Evolutionary conservation across 2,888 invertebrate species (phyloP), one percentile per base, ranked within the genome.

Genomic region (Dicyrtomina minuta): DNA sequence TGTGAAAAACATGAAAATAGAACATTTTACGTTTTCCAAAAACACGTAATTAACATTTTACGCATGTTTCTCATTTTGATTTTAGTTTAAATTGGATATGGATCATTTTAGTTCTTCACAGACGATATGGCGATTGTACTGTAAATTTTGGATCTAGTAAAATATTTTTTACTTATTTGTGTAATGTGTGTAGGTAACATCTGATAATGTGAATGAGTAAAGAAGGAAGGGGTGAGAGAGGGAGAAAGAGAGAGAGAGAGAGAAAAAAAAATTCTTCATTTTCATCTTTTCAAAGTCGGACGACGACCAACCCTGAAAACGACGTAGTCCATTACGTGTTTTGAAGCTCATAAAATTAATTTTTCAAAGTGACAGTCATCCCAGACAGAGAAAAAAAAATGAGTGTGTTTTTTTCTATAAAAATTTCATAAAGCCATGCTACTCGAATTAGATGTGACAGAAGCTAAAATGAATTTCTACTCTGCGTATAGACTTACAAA

Each of bases 261-360:
- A n/a, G n/a, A 49, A 12, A 49, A 12, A 49, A 12, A 49, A 49
- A 10, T 41, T 59, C 8, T 22, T 59, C 43, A 44, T 60, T 60
- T 43, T 44, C 41, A 10, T 43, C 22, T 43, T 22, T 59, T 22
- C 51, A 24, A 26, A 26, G 13, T 13, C 24, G n/a, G 26, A 26
- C 13, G 26, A 55, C 24, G 24, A 51, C 33, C 39, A 51, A 39
- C 53, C 64, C 46, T 64, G 64, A 53, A 55, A 65, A 71, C 70
- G 75, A 72, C 73, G 71, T 53, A 68, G 65, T 72, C 72, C 73
- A 75, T 75, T 75, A 75, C 70, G 69, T 72, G 72, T 73, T 75
- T 73, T 66, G 66, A 65, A 70, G 70, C 68, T 73, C 73, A 75
- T 75, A 73, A 75, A 73, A 75, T 75, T 72, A 75, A 75, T 73